Evolutionary conservation across 2,888 invertebrate genomes (phyloP).

Genomic region (Eupeodes luniger): DNA sequence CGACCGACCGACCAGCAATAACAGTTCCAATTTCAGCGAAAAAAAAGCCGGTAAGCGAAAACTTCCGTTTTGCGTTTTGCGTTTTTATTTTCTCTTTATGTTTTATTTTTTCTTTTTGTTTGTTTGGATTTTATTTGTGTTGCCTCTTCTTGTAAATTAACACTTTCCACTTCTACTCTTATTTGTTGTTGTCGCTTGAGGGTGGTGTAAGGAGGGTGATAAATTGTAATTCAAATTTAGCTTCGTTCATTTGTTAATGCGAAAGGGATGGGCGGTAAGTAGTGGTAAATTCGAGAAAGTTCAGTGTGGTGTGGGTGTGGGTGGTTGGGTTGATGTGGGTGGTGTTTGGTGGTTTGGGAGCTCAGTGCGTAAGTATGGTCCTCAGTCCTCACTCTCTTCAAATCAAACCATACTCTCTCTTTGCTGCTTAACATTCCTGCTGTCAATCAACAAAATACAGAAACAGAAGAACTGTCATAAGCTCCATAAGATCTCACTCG

Average conservation of each 20-base stretch:
- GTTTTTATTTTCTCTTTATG: slow-evolving; percentile 21
- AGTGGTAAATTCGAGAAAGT: slow-evolving; percentile 8
- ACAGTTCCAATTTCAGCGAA: slow-evolving; percentile 27
- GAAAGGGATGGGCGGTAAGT: background rate
- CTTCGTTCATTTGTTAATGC: background rate
- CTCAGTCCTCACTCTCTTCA: slow-evolving; percentile 34
- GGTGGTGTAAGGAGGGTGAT: slow-evolving; percentile 7
- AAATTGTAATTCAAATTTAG: slow-evolving; percentile 34
- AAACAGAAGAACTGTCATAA: slow-evolving; percentile 32
- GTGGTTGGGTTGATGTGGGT: slow-evolving; percentile 5
- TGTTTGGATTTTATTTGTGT: slow-evolving; percentile 49
- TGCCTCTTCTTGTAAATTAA: slow-evolving; percentile 67
- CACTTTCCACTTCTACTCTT: slow-evolving; percentile 55
- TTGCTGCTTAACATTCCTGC: slow-evolving; percentile 7
- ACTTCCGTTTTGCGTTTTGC: slow-evolving; percentile 64
- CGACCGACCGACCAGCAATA: slow-evolving; percentile 25
- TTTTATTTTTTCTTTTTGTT: background rate
- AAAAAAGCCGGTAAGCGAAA: slow-evolving; percentile 74
- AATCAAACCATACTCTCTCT: background rate
- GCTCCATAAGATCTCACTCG: slow-evolving; percentile 39
- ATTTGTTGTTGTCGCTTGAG: background rate
- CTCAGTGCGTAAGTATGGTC: slow-evolving; percentile 8
- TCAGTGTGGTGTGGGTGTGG: slow-evolving; percentile 3
- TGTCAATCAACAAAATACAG: slow-evolving; percentile 31
- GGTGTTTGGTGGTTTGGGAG: background rate